Evolutionary conservation across 2,888 invertebrate genomes (phyloP).

Genomic region (Heliconius sara): DNA sequence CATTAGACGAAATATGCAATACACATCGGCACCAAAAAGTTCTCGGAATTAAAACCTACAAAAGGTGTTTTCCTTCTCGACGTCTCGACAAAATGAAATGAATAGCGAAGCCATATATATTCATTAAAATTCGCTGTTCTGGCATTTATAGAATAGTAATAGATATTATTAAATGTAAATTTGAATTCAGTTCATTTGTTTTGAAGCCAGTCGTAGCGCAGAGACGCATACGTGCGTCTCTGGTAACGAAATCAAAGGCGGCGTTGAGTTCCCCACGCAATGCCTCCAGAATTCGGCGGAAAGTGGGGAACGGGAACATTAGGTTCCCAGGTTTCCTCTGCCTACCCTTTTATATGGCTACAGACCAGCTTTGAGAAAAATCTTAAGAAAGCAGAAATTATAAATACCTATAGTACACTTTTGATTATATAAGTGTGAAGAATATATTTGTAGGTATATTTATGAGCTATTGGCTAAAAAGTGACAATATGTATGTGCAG

Average conservation of each 20-base stretch:
- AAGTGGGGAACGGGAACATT: neutral
- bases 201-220: neutral
- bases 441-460: too few species aligned
- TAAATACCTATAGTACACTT: too few species aligned
- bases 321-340: too few species aligned
- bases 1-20: conserved; percentile 6
- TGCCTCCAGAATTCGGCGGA: neutral
- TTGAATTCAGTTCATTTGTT: too few species aligned
- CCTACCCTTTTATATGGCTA: too few species aligned
- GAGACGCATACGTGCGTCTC: neutral
- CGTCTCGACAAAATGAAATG: conserved; percentile 17
- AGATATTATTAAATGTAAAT: neutral
- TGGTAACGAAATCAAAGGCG: neutral
- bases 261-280: too few species aligned
- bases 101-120: conserved; percentile 20
- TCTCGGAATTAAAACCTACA: conserved; percentile 17
- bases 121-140: conserved; percentile 7
- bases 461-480: too few species aligned
- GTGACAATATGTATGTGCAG: neutral
- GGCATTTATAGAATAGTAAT: neutral
- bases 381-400: too few species aligned
- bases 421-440: too few species aligned
- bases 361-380: too few species aligned
- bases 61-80: conserved; percentile 17
- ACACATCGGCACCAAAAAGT: conserved; percentile 11